Evolutionary conservation across 1,140 invertebrate species (phyloP), one percentile per base, ranked within the genome.

Genomic region (Cephus cinctus): DNA sequence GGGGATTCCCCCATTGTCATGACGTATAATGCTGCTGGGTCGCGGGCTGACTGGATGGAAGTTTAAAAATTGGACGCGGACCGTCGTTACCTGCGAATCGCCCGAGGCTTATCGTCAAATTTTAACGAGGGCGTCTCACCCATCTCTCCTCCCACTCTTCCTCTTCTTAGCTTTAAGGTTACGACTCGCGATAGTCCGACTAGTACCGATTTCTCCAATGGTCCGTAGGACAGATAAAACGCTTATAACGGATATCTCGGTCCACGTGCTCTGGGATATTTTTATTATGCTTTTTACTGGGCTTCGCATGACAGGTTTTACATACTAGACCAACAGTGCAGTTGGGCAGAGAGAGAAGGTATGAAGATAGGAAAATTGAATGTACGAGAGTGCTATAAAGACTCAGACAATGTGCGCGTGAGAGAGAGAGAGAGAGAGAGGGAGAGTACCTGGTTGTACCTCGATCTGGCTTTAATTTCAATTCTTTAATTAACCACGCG

Each of bases 141-240:
- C n/a, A 27, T 27, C n/a, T 27, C 1, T 27, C 1, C 25, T 27
- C 25, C n/a, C 25, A 8, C 25, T 27, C 25, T 1, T n/a, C n/a
- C 25, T 27, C 25, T 27, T n/a, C n/a, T n/a, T 27, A 1, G 8
- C 1, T 27, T 35, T 35, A 15, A 14, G 34, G 34, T 36, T 36
- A 36, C 34, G 34, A 36, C 34, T 36, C 9, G 8, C 34, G 34
- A 36, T 36, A 36, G 34, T 14, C 11, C 9, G 27, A 30, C 11
- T 18, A 15, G 9, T n/a, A 36, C 34, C 8, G 34, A 36, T 36
- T 36, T 36, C 34, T 36, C 34, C 34, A 36, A 36, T 36, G 34
- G 19, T 18, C 34, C 8, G 34, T 36, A 18, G 11, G 27, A 30
- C 12, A 8, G 27, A 12, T 12, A 30, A 9, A 8, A 12, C 9